phyloP scores from a whole-genome alignment of 2,888 invertebrate genomes.

The Oligia latruncula region DNA sequence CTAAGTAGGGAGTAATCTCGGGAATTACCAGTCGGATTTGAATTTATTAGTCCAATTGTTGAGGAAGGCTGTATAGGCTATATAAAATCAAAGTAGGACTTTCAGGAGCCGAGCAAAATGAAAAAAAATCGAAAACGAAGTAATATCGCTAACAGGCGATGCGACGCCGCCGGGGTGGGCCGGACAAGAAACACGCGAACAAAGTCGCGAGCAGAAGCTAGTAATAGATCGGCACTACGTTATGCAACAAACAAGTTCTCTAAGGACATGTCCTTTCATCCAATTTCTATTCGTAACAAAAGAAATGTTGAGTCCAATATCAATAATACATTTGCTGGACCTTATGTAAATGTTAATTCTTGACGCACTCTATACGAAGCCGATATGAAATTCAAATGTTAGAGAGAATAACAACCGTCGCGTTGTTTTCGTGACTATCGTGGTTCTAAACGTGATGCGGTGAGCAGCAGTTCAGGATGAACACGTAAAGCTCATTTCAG shows the following conservation, averaged over 20 bases:
- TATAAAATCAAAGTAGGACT: no score
- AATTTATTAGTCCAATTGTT: no score
- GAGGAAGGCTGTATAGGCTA: no score
- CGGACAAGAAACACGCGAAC: neutral
- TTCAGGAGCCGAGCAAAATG: no score
- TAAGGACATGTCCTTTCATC: conserved; percentile 4
- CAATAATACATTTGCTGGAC: conserved; percentile 44
- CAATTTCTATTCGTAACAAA: conserved; percentile 44
- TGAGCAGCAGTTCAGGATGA: no score
- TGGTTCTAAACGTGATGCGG: conserved; percentile 20
- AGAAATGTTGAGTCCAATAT: conserved; percentile 22
- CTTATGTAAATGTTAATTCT: conserved; percentile 38
- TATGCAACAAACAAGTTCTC: neutral
- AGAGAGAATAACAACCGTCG: conserved; percentile 16
- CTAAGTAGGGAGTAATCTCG: no score
- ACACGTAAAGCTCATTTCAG: no score
- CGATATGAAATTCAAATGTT: conserved; percentile 50
- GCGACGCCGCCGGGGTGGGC: no score
- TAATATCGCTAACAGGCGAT: no score
- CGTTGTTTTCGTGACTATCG: neutral
- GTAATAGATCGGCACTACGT: neutral
- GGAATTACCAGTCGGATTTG: no score
- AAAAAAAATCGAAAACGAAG: no score
- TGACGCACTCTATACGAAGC: conserved; percentile 40
- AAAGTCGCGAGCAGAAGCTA: neutral